These are phyloP conservation scores for Calliopsis andreniformis DNA, from an alignment of 1,140 invertebrate genomes.

Conservation along the genomic window DNA sequence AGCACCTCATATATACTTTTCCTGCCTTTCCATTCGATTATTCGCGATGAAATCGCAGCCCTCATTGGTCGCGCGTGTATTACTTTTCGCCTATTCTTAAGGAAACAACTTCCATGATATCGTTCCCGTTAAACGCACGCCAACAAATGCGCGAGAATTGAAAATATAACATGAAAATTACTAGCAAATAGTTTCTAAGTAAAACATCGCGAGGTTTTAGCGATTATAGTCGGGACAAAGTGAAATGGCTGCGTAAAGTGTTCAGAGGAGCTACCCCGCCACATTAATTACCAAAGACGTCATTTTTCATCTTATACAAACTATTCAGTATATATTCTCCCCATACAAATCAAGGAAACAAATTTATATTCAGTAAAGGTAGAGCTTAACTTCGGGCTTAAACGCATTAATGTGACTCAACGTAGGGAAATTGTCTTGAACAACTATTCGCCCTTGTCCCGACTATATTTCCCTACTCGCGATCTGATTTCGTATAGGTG, in stretches of 20 bases:
- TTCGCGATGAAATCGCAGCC: neutral
- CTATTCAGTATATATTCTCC: too few relatives aligned
- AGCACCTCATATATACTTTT: slow-evolving; percentile 8
- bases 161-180: neutral
- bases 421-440: neutral
- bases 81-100: neutral
- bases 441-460: too few relatives aligned
- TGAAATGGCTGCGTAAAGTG: too few relatives aligned
- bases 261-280: too few relatives aligned
- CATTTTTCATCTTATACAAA: too few relatives aligned
- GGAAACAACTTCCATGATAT: neutral
- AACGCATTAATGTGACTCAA: too few relatives aligned
- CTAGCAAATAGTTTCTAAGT: neutral
- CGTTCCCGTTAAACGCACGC: neutral
- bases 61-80: neutral
- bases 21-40: slow-evolving; percentile 6
- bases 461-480: too few relatives aligned
- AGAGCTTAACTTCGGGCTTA: neutral
- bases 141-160: neutral
- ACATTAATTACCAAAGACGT: too few relatives aligned
- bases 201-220: neutral
- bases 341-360: too few relatives aligned
- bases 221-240: too few relatives aligned
- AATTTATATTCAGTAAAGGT: too few relatives aligned
- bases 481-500: too few relatives aligned